phyloP scores from a whole-genome alignment of 2,888 invertebrate genomes.

The Thymelicus sylvestris region DNA sequence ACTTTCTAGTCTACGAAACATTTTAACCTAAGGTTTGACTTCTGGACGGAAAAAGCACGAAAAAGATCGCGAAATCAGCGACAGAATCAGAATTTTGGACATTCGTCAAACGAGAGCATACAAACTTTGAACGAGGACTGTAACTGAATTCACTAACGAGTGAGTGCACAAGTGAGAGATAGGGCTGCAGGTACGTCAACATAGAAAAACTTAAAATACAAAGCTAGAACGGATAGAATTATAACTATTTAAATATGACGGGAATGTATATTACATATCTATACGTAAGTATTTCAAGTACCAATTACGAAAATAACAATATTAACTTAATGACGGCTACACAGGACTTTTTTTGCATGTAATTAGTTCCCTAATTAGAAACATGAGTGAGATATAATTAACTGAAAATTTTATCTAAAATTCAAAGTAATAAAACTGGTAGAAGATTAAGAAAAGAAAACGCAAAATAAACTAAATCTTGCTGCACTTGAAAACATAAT shows the following conservation, averaged over 20 bases:
- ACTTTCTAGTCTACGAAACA: background rate
- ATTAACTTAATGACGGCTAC: no score
- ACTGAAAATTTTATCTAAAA: no score
- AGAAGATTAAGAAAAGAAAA: no score
- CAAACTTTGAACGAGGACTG: slow-evolving; percentile 70
- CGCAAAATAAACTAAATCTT: no score
- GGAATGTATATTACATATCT: background rate
- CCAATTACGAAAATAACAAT: no score
- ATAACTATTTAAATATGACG: background rate
- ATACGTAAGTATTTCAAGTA: no score
- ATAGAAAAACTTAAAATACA: background rate
- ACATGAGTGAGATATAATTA: no score
- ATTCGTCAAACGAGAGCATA: slow-evolving; percentile 68
- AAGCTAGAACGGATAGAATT: background rate
- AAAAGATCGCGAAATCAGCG: slow-evolving; percentile 29
- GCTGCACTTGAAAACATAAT: no score
- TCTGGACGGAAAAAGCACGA: slow-evolving; percentile 47
- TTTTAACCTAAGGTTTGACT: slow-evolving; percentile 21
- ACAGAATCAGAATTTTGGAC: slow-evolving; percentile 57
- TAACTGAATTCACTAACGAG: slow-evolving; percentile 80
- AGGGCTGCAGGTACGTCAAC: slow-evolving; percentile 40
- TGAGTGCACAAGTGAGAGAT: slow-evolving; percentile 54
- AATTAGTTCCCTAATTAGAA: no score
- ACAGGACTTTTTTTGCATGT: no score
- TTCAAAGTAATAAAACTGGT: no score